Percentiles rank a stretch among this genome's conserved stretches.
Conservation (phyloP, 2,113 vertebrate species). For the Pollachius pollachius region DNA sequence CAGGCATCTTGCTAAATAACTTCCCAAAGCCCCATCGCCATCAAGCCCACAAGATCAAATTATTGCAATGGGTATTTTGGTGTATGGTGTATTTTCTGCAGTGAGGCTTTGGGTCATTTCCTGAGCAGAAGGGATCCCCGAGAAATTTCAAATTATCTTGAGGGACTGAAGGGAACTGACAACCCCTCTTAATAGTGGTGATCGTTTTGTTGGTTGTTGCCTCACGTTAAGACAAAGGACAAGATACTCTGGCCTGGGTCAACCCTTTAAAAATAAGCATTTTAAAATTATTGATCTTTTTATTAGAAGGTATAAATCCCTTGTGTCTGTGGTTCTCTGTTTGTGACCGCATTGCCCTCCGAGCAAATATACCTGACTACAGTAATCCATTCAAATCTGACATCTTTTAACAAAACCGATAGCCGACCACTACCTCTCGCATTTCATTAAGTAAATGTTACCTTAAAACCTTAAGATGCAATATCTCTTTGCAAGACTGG, state of each 20-base stretch:
- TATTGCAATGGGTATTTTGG: conserved; percentile 7
- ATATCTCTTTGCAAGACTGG: no score
- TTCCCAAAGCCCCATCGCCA: conserved; percentile 16
- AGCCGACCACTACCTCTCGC: no score
- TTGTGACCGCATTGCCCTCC: no score
- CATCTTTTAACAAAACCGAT: no score
- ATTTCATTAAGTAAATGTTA: no score
- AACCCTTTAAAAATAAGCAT: neutral
- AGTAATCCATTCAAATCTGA: no score
- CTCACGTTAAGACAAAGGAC: neutral
- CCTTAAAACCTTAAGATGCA: no score
- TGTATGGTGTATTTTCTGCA: conserved; percentile 37
- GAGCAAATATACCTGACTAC: no score
- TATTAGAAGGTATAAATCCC: neutral
- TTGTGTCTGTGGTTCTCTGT: neutral
- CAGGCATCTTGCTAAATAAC: conserved; percentile 18
- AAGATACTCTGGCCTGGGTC: neutral
- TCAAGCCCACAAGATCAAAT: conserved; percentile 29
- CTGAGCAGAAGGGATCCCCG: conserved; percentile 26
- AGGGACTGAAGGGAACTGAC: conserved; percentile 1
- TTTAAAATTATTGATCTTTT: neutral
- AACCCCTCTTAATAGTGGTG: conserved; percentile 6
- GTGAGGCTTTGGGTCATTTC: conserved; percentile 35
- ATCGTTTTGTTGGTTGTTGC: conserved; percentile 10
- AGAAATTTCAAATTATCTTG: conserved; percentile 37